These are phyloP conservation scores for Cricetomys ansorgei DNA, from an alignment of 2,113 vertebrate genomes.

Conservation along the genomic window DNA sequence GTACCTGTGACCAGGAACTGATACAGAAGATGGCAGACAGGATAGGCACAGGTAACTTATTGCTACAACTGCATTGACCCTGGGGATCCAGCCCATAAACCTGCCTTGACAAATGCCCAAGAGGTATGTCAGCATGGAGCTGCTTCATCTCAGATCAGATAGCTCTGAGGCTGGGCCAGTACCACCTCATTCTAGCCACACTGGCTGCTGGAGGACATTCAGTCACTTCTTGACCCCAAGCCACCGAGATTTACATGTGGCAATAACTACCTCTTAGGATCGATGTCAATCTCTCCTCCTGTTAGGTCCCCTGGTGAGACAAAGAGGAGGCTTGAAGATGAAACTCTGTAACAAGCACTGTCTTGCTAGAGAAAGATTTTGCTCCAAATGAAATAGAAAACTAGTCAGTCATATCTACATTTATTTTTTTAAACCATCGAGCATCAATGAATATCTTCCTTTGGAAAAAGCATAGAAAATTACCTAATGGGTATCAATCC, in stretches of 20 bases:
- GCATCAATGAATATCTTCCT: not conserved
- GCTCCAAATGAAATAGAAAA: not conserved
- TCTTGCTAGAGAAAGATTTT: not conserved
- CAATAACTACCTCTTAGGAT: not conserved
- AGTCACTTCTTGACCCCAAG: not conserved
- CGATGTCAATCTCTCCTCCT: not conserved
- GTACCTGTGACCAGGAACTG: not conserved
- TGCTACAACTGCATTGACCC: not conserved
- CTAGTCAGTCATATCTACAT: not conserved
- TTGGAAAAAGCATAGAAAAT: not conserved
- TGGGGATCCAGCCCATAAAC: not conserved
- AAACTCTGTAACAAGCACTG: not conserved
- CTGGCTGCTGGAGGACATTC: not conserved
- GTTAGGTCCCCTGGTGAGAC: not conserved
- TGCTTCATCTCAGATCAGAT: not conserved
- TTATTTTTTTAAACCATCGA: conserved; percentile 6
- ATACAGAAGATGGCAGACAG: not conserved
- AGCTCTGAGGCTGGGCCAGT: not conserved
- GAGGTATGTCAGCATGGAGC: not conserved
- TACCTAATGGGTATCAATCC: not conserved
- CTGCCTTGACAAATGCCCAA: not conserved
- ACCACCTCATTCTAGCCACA: not conserved
- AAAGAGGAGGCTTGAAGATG: not conserved
- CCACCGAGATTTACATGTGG: not conserved
- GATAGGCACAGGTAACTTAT: not conserved